Conservation (phyloP, 2,888 invertebrate genomes). For the Tiliacea aurago region DNA sequence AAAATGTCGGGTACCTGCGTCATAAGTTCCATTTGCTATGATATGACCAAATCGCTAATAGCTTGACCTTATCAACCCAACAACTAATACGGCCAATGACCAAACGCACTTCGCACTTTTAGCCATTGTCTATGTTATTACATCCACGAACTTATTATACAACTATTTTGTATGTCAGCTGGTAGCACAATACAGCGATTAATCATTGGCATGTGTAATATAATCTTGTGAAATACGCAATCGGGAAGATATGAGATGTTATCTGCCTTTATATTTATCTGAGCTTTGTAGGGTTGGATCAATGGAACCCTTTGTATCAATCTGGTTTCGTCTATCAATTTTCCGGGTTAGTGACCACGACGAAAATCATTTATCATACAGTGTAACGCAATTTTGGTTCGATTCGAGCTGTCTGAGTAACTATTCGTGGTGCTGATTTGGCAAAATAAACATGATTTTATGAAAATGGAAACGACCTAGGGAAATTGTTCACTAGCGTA, state of each 20-base stretch:
- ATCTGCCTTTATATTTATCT: slow-evolving; percentile 41
- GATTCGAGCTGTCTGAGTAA: background rate
- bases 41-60: slow-evolving; percentile 29
- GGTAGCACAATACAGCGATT: slow-evolving; percentile 71
- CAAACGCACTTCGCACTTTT: slow-evolving; percentile 53
- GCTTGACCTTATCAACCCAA: slow-evolving; percentile 52
- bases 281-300: slow-evolving; percentile 29
- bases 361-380: slow-evolving; percentile 28
- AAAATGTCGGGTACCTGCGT: background rate
- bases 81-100: slow-evolving; percentile 43
- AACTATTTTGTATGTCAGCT: slow-evolving; percentile 65
- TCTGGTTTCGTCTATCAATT: slow-evolving; percentile 21
- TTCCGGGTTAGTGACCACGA: slow-evolving; percentile 33
- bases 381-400: background rate
- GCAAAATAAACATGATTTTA: background rate
- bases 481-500: too few relatives aligned
- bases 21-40: background rate
- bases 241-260: slow-evolving; percentile 55
- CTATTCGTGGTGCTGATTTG: background rate
- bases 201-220: slow-evolving; percentile 69
- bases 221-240: slow-evolving; percentile 63
- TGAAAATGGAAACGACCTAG: too few relatives aligned
- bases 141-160: slow-evolving; percentile 61
- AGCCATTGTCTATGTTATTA: slow-evolving; percentile 60
- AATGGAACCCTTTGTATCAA: slow-evolving; percentile 40